phyloP scores from a whole-genome alignment of 2,113 vertebrate species.

The Bufo bufo region DNA sequence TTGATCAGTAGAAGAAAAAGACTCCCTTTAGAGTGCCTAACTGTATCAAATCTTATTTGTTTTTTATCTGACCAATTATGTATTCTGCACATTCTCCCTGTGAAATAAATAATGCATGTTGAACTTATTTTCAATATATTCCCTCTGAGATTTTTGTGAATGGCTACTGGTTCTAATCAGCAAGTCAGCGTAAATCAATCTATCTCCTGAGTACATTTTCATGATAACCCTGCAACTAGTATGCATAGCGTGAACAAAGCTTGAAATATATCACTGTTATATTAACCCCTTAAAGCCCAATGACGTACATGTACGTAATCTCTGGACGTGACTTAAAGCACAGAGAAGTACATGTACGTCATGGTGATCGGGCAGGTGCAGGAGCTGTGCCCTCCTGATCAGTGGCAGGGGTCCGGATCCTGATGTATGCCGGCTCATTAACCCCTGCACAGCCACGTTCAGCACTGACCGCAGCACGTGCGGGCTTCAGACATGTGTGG shows the following conservation, averaged over 20 bases:
- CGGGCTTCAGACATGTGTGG: too few species aligned
- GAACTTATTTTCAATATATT: slow-evolving; percentile 38
- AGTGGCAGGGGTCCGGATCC: too few species aligned
- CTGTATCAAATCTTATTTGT: slow-evolving; percentile 33
- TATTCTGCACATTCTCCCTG: slow-evolving; percentile 27
- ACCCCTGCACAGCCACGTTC: too few species aligned
- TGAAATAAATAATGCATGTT: slow-evolving; percentile 43
- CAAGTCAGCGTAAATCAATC: slow-evolving; percentile 37
- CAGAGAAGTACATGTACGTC: too few species aligned
- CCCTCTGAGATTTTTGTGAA: slow-evolving; percentile 24
- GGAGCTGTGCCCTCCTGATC: too few species aligned
- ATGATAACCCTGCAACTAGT: slow-evolving; percentile 12
- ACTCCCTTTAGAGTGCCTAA: slow-evolving; percentile 29
- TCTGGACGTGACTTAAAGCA: neutral
- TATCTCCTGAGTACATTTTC: slow-evolving; percentile 28
- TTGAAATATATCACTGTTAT: neutral
- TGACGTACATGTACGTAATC: neutral
- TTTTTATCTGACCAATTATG: slow-evolving; percentile 39
- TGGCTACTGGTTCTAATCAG: slow-evolving; percentile 20
- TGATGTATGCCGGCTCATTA: too few species aligned
- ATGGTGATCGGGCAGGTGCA: too few species aligned
- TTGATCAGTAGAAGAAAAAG: neutral
- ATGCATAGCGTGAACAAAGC: neutral
- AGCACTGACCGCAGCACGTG: too few species aligned
- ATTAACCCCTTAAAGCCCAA: neutral